phyloP scores from a whole-genome alignment of 2,113 vertebrate species.

The Gasterosteus nipponicus region DNA sequence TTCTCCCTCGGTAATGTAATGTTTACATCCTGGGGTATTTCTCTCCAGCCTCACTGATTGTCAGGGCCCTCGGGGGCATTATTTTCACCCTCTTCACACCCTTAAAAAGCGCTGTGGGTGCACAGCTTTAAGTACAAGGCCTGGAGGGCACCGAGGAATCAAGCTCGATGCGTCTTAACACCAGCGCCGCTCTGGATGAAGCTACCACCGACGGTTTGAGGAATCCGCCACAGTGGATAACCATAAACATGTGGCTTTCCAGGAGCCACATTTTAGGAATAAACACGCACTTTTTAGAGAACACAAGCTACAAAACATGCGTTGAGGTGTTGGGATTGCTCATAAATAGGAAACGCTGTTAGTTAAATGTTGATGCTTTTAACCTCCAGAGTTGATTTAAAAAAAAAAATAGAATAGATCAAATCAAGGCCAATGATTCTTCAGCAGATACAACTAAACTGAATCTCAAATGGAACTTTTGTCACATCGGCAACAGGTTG shows the following conservation, averaged over 20 bases:
- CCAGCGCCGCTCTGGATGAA: slow-evolving; percentile 50
- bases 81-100: slow-evolving; percentile 51
- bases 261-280: slow-evolving; percentile 36
- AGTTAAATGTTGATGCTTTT: neutral
- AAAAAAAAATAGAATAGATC: neutral
- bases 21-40: slow-evolving; percentile 75
- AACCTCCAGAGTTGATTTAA: neutral
- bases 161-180: slow-evolving; percentile 58
- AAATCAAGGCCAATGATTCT: slow-evolving; percentile 14
- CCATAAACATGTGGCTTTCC: slow-evolving; percentile 35
- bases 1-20: slow-evolving; percentile 63
- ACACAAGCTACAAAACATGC: slow-evolving; percentile 5
- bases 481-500: slow-evolving; percentile 20
- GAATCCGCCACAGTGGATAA: slow-evolving; percentile 33
- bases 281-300: slow-evolving; percentile 34
- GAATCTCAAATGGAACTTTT: neutral
- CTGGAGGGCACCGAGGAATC: slow-evolving; percentile 59
- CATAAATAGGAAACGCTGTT: slow-evolving; percentile 21
- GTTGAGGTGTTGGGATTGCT: neutral
- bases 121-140: slow-evolving; percentile 66
- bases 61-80: slow-evolving; percentile 53
- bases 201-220: slow-evolving; percentile 35
- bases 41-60: slow-evolving; percentile 66
- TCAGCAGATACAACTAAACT: neutral
- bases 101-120: slow-evolving; percentile 65